These are phyloP conservation scores for Oophaga sylvatica DNA, from an alignment of 2,797 vertebrate species.

Conservation along the genomic window DNA sequence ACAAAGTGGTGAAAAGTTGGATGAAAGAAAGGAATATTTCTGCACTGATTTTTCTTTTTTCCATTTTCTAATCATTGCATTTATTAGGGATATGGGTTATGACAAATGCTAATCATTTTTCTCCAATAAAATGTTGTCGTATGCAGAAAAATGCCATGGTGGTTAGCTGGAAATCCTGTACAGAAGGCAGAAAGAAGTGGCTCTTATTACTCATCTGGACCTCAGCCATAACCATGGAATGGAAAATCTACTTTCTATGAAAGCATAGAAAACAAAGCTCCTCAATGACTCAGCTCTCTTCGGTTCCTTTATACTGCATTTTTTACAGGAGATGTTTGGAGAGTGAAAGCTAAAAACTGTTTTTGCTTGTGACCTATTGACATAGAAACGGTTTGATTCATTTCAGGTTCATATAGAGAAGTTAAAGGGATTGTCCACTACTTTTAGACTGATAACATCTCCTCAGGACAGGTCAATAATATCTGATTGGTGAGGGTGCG, in stretches of 20 bases:
- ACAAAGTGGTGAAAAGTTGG: neutral
- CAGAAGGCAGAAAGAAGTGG: neutral
- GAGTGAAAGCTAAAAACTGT: neutral
- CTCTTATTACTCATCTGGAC: neutral
- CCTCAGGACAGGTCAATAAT: too few species aligned
- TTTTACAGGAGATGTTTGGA: neutral
- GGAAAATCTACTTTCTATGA: neutral
- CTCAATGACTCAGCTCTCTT: neutral
- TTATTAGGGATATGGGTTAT: neutral
- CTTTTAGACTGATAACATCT: too few species aligned
- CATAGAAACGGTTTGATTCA: neutral
- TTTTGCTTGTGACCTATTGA: neutral
- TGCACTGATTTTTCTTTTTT: neutral
- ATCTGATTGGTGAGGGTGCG: too few species aligned
- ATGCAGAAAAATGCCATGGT: slow-evolving; percentile 17
- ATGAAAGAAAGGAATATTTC: neutral
- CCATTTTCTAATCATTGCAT: neutral
- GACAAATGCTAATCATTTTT: neutral
- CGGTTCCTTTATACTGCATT: neutral
- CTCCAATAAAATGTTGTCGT: neutral
- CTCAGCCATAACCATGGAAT: neutral
- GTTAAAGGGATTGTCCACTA: neutral
- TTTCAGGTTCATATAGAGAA: neutral
- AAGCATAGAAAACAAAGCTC: neutral
- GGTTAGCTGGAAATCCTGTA: slow-evolving; percentile 14